phyloP scores from a whole-genome alignment of 2,113 vertebrate species.

The Anolis carolinensis region DNA sequence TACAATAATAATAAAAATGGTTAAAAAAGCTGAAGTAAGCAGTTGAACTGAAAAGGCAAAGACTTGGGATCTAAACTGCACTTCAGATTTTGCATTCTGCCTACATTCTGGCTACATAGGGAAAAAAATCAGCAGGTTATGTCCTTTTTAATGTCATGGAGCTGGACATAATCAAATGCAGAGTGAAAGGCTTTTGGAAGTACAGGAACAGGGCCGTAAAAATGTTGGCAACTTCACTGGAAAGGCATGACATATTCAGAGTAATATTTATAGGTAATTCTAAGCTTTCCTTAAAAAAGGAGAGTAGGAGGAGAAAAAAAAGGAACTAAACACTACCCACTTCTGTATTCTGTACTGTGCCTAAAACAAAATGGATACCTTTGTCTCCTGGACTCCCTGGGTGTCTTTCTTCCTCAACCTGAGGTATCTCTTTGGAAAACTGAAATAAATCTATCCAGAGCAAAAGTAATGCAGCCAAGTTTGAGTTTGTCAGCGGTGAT shows the following conservation, averaged over 20 bases:
- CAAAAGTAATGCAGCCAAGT: neutral
- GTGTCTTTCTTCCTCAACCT: neutral
- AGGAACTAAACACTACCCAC: neutral
- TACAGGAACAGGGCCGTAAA: neutral
- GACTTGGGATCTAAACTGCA: neutral
- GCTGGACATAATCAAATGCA: neutral
- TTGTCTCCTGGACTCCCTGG: neutral
- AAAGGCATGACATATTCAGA: neutral
- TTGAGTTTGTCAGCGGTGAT: too few relatives aligned
- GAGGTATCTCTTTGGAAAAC: constrained; percentile 1
- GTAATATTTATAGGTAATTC: neutral
- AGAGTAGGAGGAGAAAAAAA: neutral
- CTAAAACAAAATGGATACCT: constrained; percentile 9
- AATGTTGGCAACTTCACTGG: neutral
- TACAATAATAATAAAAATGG: too few relatives aligned
- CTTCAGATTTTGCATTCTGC: neutral
- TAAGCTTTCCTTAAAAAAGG: neutral
- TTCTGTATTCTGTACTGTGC: constrained; percentile 3
- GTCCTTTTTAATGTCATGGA: neutral
- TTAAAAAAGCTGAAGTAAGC: too few relatives aligned
- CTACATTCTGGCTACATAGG: too few relatives aligned
- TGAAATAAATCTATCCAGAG: neutral
- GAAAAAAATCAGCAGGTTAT: neutral
- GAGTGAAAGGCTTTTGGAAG: neutral
- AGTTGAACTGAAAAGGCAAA: neutral